A percentile compares a stretch with the other conserved stretches of the same genome.
These are phyloP conservation scores for Meloe dianella DNA, from an alignment of 2,888 invertebrate species.

Conservation along the genomic window DNA sequence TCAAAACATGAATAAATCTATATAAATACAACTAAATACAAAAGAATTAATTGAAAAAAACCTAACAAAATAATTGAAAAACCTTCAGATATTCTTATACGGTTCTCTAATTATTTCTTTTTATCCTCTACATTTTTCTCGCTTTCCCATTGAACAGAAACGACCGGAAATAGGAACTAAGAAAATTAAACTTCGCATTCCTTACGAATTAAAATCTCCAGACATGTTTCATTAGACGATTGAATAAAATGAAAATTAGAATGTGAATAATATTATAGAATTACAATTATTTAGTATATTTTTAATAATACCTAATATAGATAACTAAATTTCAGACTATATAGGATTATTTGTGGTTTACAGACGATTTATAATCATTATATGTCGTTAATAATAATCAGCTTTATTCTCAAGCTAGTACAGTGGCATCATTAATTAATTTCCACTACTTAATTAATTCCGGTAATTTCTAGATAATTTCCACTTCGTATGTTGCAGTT, in stretches of 20 bases:
- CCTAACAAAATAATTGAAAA: background rate
- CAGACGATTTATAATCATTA: constrained; percentile 31
- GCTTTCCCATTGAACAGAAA: background rate
- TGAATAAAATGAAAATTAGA: background rate
- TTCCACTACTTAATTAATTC: background rate
- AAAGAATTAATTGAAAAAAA: too few species aligned
- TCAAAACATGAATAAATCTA: background rate
- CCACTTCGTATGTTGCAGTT: background rate
- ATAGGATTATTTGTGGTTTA: constrained; percentile 24
- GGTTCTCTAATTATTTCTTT: too few species aligned
- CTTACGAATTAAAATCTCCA: constrained; percentile 2
- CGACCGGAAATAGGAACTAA: background rate
- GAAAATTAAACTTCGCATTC: constrained; percentile 6
- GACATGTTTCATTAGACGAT: background rate
- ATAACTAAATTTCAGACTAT: background rate
- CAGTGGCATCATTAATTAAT: background rate
- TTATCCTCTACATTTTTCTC: background rate
- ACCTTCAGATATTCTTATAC: background rate
- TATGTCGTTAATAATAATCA: constrained; percentile 20
- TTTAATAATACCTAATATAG: too few species aligned
- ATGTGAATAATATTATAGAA: background rate
- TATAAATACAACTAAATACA: too few species aligned
- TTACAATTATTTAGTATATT: too few species aligned
- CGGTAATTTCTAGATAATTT: background rate
- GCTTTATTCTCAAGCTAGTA: background rate